Conservation (phyloP, 2,797 vertebrate genomes). For the Anabas testudineus region DNA sequence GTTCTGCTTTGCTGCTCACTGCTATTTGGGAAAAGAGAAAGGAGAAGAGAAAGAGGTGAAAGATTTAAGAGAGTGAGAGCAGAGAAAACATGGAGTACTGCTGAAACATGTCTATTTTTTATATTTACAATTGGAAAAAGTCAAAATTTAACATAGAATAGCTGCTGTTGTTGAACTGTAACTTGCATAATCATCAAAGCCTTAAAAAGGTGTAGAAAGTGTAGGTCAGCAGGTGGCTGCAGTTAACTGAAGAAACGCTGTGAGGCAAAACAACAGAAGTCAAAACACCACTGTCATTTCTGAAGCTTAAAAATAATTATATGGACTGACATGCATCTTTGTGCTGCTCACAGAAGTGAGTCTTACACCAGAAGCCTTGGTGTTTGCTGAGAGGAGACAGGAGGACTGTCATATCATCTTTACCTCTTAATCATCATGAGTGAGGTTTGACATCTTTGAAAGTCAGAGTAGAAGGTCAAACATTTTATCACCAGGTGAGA, state of each 20-base stretch:
- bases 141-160: background rate
- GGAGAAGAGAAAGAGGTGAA: background rate
- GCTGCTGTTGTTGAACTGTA: no score
- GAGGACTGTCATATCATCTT: slow-evolving; percentile 12
- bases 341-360: no score
- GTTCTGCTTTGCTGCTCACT: slow-evolving; percentile 15
- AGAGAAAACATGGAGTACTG: background rate
- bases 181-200: no score
- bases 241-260: no score
- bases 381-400: no score
- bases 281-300: no score
- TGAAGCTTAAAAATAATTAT: no score
- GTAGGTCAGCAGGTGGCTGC: background rate
- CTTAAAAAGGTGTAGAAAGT: background rate
- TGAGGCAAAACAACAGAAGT: background rate
- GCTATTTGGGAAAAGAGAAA: slow-evolving; percentile 14
- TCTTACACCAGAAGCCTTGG: no score
- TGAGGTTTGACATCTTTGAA: slow-evolving; percentile 14
- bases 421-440: slow-evolving; percentile 2
- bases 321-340: background rate
- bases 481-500: slow-evolving; percentile 10
- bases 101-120: background rate
- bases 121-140: background rate
- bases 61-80: background rate
- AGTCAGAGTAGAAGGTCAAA: slow-evolving; percentile 26